Evolutionary conservation across 2,888 invertebrate genomes (phyloP).

Genomic region (Drosophila flavopinicola): DNA sequence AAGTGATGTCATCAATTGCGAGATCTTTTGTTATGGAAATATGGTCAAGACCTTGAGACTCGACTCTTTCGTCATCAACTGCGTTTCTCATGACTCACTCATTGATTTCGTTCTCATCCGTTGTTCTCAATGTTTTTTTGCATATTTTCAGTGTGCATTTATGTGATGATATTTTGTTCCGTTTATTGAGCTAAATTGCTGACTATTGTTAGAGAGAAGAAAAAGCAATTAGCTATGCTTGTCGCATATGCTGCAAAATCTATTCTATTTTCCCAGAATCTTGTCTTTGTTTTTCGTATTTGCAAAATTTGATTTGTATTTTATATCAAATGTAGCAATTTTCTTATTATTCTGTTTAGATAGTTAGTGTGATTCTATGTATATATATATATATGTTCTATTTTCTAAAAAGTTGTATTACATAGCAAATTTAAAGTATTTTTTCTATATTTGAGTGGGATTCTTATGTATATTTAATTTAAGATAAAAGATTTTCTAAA

Average conservation of each 20-base stretch:
- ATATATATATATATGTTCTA: no score
- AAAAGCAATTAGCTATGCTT: slow-evolving; percentile 14
- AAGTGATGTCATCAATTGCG: slow-evolving; percentile 47
- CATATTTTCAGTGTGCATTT: slow-evolving; percentile 8
- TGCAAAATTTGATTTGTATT: not conserved
- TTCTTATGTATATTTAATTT: no score
- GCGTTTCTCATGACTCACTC: slow-evolving; percentile 34
- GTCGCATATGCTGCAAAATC: not conserved
- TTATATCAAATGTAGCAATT: not conserved
- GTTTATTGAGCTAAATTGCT: slow-evolving; percentile 42
- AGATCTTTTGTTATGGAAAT: slow-evolving; percentile 38
- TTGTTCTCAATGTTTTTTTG: slow-evolving; percentile 6
- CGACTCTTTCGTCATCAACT: slow-evolving; percentile 14
- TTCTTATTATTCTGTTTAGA: not conserved
- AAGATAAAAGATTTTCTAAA: no score
- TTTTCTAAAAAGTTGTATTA: no score
- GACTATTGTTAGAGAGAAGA: slow-evolving; percentile 15
- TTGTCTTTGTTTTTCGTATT: not conserved
- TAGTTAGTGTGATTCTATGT: no score
- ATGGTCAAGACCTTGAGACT: slow-evolving; percentile 47
- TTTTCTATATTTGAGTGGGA: no score
- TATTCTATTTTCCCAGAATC: not conserved
- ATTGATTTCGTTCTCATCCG: slow-evolving; percentile 24
- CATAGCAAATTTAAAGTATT: no score
- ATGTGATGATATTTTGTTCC: slow-evolving; percentile 15